A percentile compares a stretch with the other conserved stretches of the same genome.
Evolutionary conservation across 30 jellyfish, hydroid and myxozoan genomes (phyloP).

Genomic region (Turritopsis rubra): DNA sequence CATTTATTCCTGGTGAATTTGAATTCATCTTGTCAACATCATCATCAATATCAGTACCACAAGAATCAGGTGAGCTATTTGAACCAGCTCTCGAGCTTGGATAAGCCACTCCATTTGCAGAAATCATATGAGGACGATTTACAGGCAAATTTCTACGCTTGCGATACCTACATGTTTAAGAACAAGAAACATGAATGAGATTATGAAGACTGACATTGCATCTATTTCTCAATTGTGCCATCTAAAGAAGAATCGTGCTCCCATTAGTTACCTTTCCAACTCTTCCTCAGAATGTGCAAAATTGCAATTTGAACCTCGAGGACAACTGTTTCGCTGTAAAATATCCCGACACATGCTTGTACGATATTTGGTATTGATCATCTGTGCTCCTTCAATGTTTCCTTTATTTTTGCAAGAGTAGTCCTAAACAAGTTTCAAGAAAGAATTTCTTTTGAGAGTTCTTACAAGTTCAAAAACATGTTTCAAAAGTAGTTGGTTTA

Average conservation of each 20-base stretch:
- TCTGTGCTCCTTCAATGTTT: constrained; percentile 84
- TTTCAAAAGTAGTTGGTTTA: no score
- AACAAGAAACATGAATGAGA: background rate
- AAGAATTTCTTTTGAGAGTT: no score
- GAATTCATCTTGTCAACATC: constrained; percentile 12
- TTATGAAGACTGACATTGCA: background rate
- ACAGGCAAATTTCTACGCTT: constrained; percentile 41
- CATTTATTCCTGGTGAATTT: background rate
- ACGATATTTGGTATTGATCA: constrained; percentile 74
- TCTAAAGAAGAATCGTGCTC: background rate
- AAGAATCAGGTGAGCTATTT: constrained; percentile 40
- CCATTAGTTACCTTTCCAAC: constrained; percentile 64
- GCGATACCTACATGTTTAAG: constrained; percentile 19
- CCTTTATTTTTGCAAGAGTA: constrained; percentile 56
- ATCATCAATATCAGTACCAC: constrained; percentile 27
- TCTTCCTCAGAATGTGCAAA: constrained; percentile 94
- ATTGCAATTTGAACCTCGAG: constrained; percentile 92
- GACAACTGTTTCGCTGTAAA: constrained; percentile 67
- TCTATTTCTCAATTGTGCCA: no score
- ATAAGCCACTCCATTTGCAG: constrained; percentile 31
- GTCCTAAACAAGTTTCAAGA: constrained; percentile 9
- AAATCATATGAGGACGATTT: constrained; percentile 38
- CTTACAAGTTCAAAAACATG: background rate
- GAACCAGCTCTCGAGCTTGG: constrained; percentile 35
- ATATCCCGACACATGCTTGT: constrained; percentile 98